phyloP scores from a whole-genome alignment of 2,888 invertebrate species.

The Idaea straminata region DNA sequence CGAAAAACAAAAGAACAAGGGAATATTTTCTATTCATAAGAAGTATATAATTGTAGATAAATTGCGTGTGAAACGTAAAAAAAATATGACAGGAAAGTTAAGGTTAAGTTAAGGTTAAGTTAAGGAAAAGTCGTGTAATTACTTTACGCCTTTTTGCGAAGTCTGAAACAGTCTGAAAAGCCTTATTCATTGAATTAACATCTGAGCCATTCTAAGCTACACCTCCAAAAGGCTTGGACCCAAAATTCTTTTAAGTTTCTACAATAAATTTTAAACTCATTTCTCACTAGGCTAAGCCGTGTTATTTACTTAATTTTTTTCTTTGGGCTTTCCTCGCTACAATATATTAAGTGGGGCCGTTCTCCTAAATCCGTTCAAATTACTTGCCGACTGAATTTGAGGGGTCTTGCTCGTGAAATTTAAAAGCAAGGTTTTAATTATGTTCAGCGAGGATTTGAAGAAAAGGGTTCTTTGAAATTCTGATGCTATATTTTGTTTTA shows the following conservation, averaged over 20 bases:
- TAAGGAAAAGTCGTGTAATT: no score
- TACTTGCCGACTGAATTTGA: slow-evolving; percentile 45
- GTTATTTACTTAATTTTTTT: slow-evolving; percentile 51
- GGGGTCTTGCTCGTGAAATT: slow-evolving; percentile 36
- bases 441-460: slow-evolving; percentile 37
- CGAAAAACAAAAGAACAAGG: no score
- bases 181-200: neutral
- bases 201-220: neutral
- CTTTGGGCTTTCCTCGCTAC: slow-evolving; percentile 38
- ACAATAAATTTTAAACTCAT: slow-evolving; percentile 53
- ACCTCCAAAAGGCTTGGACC: slow-evolving; percentile 3
- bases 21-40: no score
- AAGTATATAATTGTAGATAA: no score
- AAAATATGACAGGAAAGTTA: no score
- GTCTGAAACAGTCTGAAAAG: neutral
- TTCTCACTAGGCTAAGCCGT: slow-evolving; percentile 45
- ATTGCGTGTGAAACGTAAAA: no score
- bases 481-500: neutral
- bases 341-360: slow-evolving; percentile 59
- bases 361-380: slow-evolving; percentile 58
- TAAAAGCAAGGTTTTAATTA: slow-evolving; percentile 45
- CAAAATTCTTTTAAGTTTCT: slow-evolving; percentile 29
- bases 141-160: neutral
- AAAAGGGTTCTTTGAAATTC: slow-evolving; percentile 30
- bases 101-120: no score